These are phyloP conservation scores for Augiades crinisus DNA, from an alignment of 2,888 invertebrate genomes.

Conservation along the genomic window DNA sequence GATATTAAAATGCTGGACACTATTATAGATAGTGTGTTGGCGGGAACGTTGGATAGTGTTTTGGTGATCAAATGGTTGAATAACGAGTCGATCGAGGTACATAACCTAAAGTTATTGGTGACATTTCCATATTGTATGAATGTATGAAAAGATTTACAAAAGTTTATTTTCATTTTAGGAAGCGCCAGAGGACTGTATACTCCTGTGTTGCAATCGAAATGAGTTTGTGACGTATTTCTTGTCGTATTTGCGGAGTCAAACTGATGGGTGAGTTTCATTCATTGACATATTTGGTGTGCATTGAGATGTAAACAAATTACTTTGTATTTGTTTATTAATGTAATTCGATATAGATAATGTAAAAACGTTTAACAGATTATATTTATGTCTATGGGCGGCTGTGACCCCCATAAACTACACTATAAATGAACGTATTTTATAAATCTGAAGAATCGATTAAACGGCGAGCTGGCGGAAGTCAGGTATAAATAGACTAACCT, in stretches of 20 bases:
- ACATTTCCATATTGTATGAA: conserved; percentile 22
- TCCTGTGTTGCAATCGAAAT: conserved; percentile 59
- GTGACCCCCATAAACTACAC: too few relatives aligned
- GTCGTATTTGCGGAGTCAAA: conserved; percentile 77
- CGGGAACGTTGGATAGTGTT: conserved; percentile 58
- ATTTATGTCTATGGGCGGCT: too few relatives aligned
- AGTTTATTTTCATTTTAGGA: conserved; percentile 50
- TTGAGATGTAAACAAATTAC: conserved; percentile 20
- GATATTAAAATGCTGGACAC: conserved; percentile 64
- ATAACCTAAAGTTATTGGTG: conserved; percentile 50
- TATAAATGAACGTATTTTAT: too few relatives aligned
- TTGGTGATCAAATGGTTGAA: conserved; percentile 71
- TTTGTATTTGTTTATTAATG: too few relatives aligned
- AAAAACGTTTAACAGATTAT: too few relatives aligned
- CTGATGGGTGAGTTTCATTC: conserved; percentile 62
- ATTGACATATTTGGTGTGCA: neutral
- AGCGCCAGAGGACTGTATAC: conserved; percentile 57
- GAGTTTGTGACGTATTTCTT: conserved; percentile 82
- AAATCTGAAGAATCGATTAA: too few relatives aligned
- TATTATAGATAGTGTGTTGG: conserved; percentile 71
- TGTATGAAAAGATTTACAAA: neutral
- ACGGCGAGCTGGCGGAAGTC: too few relatives aligned
- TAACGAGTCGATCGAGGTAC: conserved; percentile 62
- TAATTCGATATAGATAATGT: too few relatives aligned
- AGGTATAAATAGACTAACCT: conserved; percentile 61